Base-by-base conservation (phyloP, 2,797 vertebrate species). In the Sphaeramia orbicularis region DNA sequence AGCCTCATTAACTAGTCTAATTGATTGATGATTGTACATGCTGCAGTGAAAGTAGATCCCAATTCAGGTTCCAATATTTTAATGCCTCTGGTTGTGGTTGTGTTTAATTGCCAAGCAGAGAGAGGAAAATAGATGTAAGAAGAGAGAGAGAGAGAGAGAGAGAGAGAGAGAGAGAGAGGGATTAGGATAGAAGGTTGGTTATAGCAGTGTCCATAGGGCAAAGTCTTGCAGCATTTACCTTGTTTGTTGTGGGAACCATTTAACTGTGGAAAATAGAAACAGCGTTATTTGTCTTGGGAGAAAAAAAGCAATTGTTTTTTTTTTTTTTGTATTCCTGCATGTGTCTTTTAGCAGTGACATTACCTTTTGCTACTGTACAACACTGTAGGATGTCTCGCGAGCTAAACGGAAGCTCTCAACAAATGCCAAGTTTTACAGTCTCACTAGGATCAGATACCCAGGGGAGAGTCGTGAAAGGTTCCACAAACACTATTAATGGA, bases 1-100 rank as follows among this genome's bases (percentile, higher is more conserved):
- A 41, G 61, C 54, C 80, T 89, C 74, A 87, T 90, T 91, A 87
- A 81, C 81, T 73, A 58, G 51, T 65, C 54, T 76, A 86, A 87
- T 90, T 88, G 87, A 90, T 82, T 87, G 80, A 83, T 88, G 75
- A 81, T 64, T 64, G 67, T 44, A 32, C 70, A 74, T 48, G 42
- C 16, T 4, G 15, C 47, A 15, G 44, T 63, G 61, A 69, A 73
- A 81, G 88, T 74, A 66, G 81, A 89, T 85, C 58, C 11, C 36
- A 44, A 48, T 74, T 70, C 64, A 16, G 40, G 44, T 57, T 59
- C 48, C 60, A 40, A 71, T 78, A 76, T 83, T 80, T 74, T 55
- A 59, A 27, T 16, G 72, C 76, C 71, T 67, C 63, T 71, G 76
- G 59, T 75, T 68, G 65, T 53, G 27, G 44, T 47, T 5, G 7